phyloP scores from a whole-genome alignment of 2,797 vertebrate genomes.

The Enteromius anoplus region DNA sequence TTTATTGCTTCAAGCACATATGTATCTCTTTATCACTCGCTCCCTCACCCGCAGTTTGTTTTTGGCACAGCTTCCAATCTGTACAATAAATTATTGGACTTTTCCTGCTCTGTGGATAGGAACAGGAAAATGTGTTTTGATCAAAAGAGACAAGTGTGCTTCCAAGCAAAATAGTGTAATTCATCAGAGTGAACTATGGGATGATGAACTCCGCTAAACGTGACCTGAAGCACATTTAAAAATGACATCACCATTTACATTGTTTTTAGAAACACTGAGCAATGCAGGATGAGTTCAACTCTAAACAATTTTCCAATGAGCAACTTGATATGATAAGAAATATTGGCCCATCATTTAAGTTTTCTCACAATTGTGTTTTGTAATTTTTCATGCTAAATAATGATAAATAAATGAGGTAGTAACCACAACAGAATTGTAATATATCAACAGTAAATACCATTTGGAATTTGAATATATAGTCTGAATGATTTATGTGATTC shows the following conservation, averaged over 20 bases:
- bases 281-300: background rate
- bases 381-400: background rate
- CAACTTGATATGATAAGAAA: background rate
- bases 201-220: background rate
- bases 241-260: conserved; percentile 21
- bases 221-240: background rate
- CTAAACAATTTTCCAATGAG: background rate
- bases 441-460: background rate
- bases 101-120: conserved; percentile 25
- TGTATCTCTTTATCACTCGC: conserved; percentile 25
- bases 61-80: conserved; percentile 28
- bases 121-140: conserved; percentile 42
- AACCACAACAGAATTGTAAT: background rate
- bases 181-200: background rate
- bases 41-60: conserved; percentile 13
- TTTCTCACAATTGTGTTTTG: background rate
- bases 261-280: background rate
- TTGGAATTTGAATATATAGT: background rate
- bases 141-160: conserved; percentile 32
- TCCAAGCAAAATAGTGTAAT: conserved; percentile 41
- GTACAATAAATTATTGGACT: conserved; percentile 24
- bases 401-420: background rate
- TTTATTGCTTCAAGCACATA: conserved; percentile 19
- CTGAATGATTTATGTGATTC: background rate
- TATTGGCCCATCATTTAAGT: background rate